Evolutionary conservation across 2,797 vertebrate genomes (phyloP).

Genomic region (Neomorphus geoffroyi): DNA sequence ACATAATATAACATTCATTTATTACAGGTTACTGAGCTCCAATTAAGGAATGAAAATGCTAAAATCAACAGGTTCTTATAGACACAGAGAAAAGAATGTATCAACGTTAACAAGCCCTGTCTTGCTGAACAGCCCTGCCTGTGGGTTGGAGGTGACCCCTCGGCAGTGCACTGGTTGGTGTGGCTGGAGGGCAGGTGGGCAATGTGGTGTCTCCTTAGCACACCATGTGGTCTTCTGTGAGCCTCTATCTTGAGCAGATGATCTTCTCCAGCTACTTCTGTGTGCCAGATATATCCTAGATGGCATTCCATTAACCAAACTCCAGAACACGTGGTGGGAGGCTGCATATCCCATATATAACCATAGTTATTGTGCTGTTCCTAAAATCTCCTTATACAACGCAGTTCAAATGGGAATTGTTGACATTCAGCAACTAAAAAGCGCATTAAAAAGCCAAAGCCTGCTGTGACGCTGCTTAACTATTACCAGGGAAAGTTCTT

Average conservation of each 20-base stretch:
- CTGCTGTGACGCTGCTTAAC: not conserved
- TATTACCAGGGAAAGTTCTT: constrained; percentile 31
- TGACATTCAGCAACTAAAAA: not conserved
- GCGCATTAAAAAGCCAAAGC: not conserved
- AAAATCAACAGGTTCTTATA: not conserved
- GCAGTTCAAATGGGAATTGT: not conserved
- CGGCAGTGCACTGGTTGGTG: not conserved
- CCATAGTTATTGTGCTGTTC: not conserved
- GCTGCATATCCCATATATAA: no score
- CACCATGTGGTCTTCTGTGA: fast-evolving
- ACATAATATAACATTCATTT: not conserved
- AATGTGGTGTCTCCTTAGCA: fast-evolving
- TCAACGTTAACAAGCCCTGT: not conserved
- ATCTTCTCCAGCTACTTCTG: not conserved
- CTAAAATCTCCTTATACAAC: not conserved
- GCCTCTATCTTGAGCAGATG: not conserved
- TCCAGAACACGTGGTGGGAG: not conserved
- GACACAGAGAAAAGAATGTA: not conserved
- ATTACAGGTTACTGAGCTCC: not conserved
- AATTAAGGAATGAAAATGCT: not conserved
- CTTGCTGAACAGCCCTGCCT: fast-evolving
- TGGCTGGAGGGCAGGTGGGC: not conserved
- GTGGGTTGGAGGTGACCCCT: not conserved
- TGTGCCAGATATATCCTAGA: not conserved
- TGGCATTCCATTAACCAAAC: not conserved